Evolutionary conservation across 2,797 vertebrate genomes (phyloP), one percentile per base, ranked within the genome.

Genomic region (Sardinella longiceps): DNA sequence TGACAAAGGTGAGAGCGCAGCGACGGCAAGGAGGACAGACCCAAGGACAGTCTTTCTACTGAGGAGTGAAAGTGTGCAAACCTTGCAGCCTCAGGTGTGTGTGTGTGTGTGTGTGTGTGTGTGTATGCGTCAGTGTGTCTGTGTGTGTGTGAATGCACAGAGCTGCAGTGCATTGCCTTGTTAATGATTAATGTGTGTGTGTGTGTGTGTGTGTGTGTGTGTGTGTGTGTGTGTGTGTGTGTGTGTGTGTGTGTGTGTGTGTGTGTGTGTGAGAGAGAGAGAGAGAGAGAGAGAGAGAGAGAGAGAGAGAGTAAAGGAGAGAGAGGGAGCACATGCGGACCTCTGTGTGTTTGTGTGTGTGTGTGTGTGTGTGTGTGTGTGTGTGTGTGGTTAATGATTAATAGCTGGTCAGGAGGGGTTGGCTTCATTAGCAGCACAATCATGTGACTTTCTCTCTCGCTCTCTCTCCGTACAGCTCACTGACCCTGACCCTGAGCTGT

Each of bases 321-420:
- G 58, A 25, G n/a, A 60, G 58, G 25, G 58, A 60, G 23, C 25
- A n/a, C n/a, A 70, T 70, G 63, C 30, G 33, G 12, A 74, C 66
- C 30, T 15, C 30, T 37, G 5, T 81, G 88, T 82, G 91, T 87
- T 91, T 53, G 88, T 70, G 86, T 86, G 89, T 85, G 86, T 81
- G 88, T 85, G 84, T 63, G 87, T 70, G 28, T 33, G 30, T 33
- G 83, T n/a, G 80, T 15, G 81, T 86, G 80, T 81, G 81, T 77
- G 70, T 43, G 84, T 88, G 82, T 81, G 85, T 90, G 84, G 88
- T 89, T 89, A 90, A 89, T 89, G 87, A 90, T 90, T 90, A 90
- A 90, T 87, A 83, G 45, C 83, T 89, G 87, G 83, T 90, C 85
- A 66, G 83, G 85, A 86, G 87, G 87, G 89, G 87, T 88, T 88